These are phyloP conservation scores for Labroides dimidiatus DNA, from an alignment of 2,797 vertebrate genomes.

Conservation along the genomic window DNA sequence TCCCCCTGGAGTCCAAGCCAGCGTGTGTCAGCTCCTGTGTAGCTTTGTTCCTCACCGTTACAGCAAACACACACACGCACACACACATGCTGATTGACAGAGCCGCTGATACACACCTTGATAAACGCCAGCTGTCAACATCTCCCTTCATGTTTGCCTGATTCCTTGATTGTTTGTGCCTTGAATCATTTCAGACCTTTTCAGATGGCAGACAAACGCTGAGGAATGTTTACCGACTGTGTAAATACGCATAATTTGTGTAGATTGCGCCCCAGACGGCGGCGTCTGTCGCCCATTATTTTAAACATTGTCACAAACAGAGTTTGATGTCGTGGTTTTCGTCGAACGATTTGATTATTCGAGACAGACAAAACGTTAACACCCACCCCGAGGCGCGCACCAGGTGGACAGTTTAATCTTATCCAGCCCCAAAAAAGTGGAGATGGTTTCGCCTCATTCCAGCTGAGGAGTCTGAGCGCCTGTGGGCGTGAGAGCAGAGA, in stretches of 20 bases:
- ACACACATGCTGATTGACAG: constrained; percentile 22
- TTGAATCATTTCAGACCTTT: background rate
- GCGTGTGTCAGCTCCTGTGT: constrained; percentile 7
- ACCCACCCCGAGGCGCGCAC: background rate
- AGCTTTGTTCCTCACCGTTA: constrained; percentile 9
- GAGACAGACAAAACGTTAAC: background rate
- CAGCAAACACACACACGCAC: background rate
- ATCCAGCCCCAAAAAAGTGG: constrained; percentile 2
- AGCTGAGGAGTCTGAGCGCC: constrained; percentile 1
- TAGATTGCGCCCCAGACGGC: constrained; percentile 22
- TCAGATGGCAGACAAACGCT: constrained; percentile 11
- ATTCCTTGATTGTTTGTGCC: constrained; percentile 18
- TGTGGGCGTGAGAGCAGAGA: constrained; percentile 11
- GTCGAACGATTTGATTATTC: background rate
- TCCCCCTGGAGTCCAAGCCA: background rate
- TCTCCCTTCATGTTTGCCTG: constrained; percentile 3
- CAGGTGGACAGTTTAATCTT: constrained; percentile 11
- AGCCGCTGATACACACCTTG: constrained; percentile 15
- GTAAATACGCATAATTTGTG: background rate
- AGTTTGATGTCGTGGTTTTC: constrained; percentile 6
- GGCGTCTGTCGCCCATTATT: background rate
- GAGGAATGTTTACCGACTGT: constrained; percentile 5
- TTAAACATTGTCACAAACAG: constrained; percentile 3
- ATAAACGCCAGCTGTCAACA: constrained; percentile 11
- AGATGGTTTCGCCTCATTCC: constrained; percentile 9